Evolutionary conservation across 2,113 vertebrate species (phyloP), one percentile per base, ranked within the genome.

Genomic region (Heptranchias perlo): DNA sequence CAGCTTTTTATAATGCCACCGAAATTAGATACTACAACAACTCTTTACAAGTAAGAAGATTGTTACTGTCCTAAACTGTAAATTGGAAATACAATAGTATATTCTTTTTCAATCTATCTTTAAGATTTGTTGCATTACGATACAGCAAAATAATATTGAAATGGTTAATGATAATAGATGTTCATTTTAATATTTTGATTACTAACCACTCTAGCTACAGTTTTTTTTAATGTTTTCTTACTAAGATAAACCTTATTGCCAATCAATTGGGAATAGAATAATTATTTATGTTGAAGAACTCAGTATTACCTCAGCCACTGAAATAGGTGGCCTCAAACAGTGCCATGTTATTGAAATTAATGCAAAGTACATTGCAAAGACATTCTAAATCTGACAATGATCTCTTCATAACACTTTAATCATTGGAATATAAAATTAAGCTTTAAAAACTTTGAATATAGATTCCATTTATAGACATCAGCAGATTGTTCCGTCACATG

Each of bases 21-120:
- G 69, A 52, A 49, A 69, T 58, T 28, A 14, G 28, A 91, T 31
- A 14, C 31, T 16, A 91, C 87, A 91, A 58, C 39, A 47, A 8
- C 25, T 94, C n/a, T 94, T 94, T 31, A 47, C 39, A 69, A 94
- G 35, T 14, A 94, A 94, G 28, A 91, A 35, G 44, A 94, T 94
- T 67, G 8, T 11, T 44, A 67, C 21, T 94, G 14, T 35, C 11
- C 87, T 11, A 58, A 58, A 58, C 18, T 23, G 62, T 44, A 94
- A 65, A 65, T 44, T 65, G 18, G 21, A 44, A 44, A 39, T 3
- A 6, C 2, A 3, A 18, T 21, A 93, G 54, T 2, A 93, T 93
- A 93, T 93, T 92, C 14, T 39, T n/a, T 62, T 93, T 23, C 58
- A 94, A 94, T 49, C 62, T 64, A 11, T 28, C 61, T 67, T 49